Base-by-base conservation (phyloP, 92 coral and sea anemone species). In the Actinernus sp. region DNA sequence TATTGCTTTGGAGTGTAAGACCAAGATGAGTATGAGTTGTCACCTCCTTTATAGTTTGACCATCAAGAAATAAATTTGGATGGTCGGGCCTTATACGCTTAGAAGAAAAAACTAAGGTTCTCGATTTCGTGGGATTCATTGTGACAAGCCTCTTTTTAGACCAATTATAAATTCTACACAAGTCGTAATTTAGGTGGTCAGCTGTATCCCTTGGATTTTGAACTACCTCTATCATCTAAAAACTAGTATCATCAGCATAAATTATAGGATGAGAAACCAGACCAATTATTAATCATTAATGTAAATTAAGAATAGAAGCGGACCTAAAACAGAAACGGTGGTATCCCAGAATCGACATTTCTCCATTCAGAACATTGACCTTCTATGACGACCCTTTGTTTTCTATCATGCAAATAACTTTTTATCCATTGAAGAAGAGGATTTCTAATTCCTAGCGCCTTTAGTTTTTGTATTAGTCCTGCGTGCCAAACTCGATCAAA, bases 401-500 rank as follows among this genome's bases (percentile, higher is more conserved):
- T 16, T 29, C 79, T 34, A 7, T 28, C 25, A 7, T 22, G 20
- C 28, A 59, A 31, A 19, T 71, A 37, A 41, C 71, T 58, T 11
- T 54, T 34, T 21, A 58, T 22, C 77, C 68, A 69, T 55, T 57
- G 2, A 1, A 69, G 31, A 16, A 69, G 25, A 38, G 59, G 2
- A 14, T 25, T 16, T 16, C 40, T 13, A 3, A 70, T 21, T 12
- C 78, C 67, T 38, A 56, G 44, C 11, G 34, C 36, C 38, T 70
- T 54, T 12, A 66, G 50, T 58, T 77, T 77, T 16, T 14, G 24
- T 4, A 65, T 14, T 20, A 67, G 37, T 24, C 84, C 84, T 10
- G 18, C 48, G 23, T 68, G 68, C 61, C 77, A 77, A 20, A 77
- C 76, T 57, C 31, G 52, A 34, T 77, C 84, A 67, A 77, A 77